These are phyloP conservation scores for Cheilosia vulpina DNA, from an alignment of 2,888 invertebrate species.

Conservation along the genomic window DNA sequence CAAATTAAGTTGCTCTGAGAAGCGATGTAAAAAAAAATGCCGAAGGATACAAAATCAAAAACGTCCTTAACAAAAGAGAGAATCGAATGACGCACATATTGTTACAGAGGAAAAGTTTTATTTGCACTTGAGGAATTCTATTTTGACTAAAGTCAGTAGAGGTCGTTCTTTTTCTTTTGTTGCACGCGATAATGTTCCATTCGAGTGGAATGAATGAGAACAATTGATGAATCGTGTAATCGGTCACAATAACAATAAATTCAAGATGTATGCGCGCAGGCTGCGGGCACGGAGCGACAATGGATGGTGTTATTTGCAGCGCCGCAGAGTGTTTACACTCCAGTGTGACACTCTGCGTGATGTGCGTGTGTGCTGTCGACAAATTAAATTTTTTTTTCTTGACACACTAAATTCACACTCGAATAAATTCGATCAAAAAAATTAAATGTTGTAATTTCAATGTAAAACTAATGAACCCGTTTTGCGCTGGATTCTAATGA, in stretches of 20 bases:
- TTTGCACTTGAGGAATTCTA: constrained; percentile 54
- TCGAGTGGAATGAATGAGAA: constrained; percentile 60
- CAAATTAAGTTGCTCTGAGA: neutral
- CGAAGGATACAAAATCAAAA: neutral
- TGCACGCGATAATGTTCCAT: constrained; percentile 33
- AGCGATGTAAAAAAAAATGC: neutral
- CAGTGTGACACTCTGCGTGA: constrained; percentile 29
- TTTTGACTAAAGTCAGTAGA: constrained; percentile 51
- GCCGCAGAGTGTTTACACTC: constrained; percentile 58
- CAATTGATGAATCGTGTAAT: constrained; percentile 55
- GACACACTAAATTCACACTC: constrained; percentile 28
- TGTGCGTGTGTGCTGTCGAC: neutral
- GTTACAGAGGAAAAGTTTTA: constrained; percentile 37
- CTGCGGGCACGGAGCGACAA: neutral
- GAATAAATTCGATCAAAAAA: constrained; percentile 2
- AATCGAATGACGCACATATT: constrained; percentile 25
- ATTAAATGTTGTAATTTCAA: constrained; percentile 16
- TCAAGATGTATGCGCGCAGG: neutral
- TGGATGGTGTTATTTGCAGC: constrained; percentile 26
- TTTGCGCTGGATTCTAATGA: neutral
- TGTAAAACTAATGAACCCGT: neutral
- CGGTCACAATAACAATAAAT: constrained; percentile 19
- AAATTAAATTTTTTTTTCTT: neutral
- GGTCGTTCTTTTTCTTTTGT: constrained; percentile 31
- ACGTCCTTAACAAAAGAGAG: neutral